A percentile compares a stretch with the other conserved stretches of the same genome.
These are phyloP conservation scores for Actinemys pallida DNA, from an alignment of 2,113 vertebrate species.

Conservation along the genomic window DNA sequence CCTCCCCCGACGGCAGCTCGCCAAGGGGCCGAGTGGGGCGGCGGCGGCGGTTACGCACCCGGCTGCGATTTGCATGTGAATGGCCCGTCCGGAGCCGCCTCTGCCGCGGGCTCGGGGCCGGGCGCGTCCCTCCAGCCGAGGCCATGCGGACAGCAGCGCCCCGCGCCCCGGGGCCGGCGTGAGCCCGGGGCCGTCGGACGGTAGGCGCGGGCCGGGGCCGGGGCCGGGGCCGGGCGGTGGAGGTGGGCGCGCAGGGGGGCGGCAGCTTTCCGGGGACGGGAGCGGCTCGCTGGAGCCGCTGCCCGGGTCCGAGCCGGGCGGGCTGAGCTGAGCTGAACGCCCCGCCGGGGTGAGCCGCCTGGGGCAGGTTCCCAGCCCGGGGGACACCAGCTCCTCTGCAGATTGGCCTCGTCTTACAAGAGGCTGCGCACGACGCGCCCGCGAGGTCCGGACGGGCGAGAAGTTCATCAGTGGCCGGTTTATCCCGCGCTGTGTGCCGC, in stretches of 20 bases:
- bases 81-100: neutral
- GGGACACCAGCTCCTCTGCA: no score
- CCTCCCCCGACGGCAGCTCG: neutral
- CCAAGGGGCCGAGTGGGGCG: no score
- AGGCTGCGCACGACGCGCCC: neutral
- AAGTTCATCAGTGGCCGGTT: rapidly evolving
- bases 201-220: rapidly evolving
- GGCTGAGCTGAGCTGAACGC: no score
- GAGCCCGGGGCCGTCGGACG: rapidly evolving
- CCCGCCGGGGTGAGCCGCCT: no score
- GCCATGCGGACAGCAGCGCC: neutral
- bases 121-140: no score
- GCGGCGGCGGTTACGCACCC: rapidly evolving
- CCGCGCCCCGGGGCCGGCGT: no score
- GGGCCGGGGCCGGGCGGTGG: no score
- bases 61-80: neutral
- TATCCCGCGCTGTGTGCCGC: rapidly evolving
- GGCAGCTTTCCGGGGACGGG: neutral
- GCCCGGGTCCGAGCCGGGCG: neutral
- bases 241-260: neutral
- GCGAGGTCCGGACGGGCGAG: rapidly evolving
- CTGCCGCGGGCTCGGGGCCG: rapidly evolving
- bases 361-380: no score
- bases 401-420: no score
- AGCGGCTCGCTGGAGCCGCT: no score